Evolutionary conservation across 2,888 invertebrate species (phyloP).

Genomic region (Ornithoptera priamus): DNA sequence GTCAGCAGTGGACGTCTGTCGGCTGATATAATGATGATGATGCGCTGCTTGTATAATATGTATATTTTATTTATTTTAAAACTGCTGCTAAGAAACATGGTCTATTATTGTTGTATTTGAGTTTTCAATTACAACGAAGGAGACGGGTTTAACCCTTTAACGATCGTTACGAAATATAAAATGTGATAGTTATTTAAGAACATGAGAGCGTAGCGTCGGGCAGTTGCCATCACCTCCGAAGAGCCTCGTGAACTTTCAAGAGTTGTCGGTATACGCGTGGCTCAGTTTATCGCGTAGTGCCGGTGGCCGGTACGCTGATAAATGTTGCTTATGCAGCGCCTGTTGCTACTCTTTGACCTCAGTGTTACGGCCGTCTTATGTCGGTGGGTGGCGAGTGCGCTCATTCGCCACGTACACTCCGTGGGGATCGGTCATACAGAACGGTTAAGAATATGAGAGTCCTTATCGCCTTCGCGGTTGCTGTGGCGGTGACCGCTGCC

Average conservation of each 20-base stretch:
- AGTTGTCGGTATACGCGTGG: constrained; percentile 4
- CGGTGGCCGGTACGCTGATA: constrained; percentile 1
- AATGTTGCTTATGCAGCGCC: constrained; percentile 24
- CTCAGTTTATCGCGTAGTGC: constrained; percentile 3
- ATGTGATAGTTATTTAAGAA: no score
- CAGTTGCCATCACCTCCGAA: no score
- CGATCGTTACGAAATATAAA: no score
- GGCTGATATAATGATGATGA: no score
- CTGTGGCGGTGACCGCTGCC: constrained; percentile 53
- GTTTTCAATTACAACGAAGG: no score
- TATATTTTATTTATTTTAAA: no score
- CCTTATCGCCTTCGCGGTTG: constrained; percentile 52
- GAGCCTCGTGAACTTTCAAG: background rate
- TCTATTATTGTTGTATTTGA: no score
- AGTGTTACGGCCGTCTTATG: constrained; percentile 33
- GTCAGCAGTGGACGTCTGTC: no score
- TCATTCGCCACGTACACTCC: constrained; percentile 63
- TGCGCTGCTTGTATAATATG: no score
- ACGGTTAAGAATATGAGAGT: constrained; percentile 50
- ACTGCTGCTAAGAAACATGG: no score
- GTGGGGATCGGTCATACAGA: constrained; percentile 55
- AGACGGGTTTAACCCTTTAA: no score
- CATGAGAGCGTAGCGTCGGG: no score
- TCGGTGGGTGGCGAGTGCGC: constrained; percentile 36
- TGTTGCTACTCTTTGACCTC: constrained; percentile 42